Evolutionary conservation across 2,797 vertebrate genomes (phyloP).

Genomic region (Alca torda): DNA sequence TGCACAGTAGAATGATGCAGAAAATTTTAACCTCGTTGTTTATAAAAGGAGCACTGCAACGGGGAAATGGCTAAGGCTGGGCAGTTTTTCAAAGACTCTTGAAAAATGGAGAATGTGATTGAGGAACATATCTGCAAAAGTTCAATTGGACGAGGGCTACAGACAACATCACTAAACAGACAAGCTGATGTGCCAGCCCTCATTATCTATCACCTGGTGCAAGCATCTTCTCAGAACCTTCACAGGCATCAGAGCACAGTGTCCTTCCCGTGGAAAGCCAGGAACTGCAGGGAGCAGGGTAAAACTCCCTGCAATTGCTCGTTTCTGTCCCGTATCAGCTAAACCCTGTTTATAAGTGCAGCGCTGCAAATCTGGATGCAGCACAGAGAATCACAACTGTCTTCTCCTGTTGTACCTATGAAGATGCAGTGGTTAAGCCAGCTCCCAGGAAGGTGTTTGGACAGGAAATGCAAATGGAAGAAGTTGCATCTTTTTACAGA

Average conservation of each 20-base stretch:
- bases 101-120: neutral
- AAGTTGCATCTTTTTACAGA: neutral
- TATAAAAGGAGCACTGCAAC: neutral
- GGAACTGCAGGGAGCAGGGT: neutral
- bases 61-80: neutral
- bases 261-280: neutral
- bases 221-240: neutral
- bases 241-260: neutral
- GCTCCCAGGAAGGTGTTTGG: neutral
- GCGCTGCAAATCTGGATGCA: neutral
- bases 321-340: neutral
- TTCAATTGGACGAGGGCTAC: neutral
- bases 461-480: neutral
- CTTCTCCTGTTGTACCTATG: neutral
- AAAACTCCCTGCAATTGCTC: neutral
- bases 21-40: neutral
- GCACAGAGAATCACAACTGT: neutral
- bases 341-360: neutral
- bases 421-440: neutral
- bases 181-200: neutral
- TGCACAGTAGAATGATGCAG: neutral
- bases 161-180: neutral
- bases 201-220: neutral
- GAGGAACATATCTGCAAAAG: neutral
- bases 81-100: neutral